phyloP scores from a whole-genome alignment of 2,113 vertebrate genomes.

The Callithrix jacchus region DNA sequence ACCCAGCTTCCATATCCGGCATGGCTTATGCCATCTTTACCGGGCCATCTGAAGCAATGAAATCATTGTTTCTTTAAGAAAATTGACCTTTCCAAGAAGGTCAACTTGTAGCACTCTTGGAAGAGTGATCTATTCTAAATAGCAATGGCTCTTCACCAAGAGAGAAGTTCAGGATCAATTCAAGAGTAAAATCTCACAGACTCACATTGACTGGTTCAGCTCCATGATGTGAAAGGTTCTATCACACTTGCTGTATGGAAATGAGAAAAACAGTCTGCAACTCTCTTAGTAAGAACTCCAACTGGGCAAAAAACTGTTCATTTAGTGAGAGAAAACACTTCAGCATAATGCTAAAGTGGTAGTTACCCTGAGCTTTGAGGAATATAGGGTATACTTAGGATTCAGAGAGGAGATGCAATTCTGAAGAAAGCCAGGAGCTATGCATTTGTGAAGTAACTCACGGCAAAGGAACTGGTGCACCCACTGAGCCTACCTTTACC shows the following conservation, averaged over 20 bases:
- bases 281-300: not conserved
- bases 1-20: not conserved
- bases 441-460: not conserved
- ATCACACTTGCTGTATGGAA: not conserved
- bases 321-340: not conserved
- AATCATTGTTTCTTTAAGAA: not conserved
- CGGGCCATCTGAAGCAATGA: not conserved
- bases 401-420: not conserved
- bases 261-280: not conserved
- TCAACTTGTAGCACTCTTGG: not conserved
- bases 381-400: not conserved
- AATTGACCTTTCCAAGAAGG: not conserved
- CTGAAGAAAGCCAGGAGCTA: conserved; percentile 12
- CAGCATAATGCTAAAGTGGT: not conserved
- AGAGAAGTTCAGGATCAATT: conserved; percentile 2
- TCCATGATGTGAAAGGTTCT: not conserved
- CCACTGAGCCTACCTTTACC: not conserved
- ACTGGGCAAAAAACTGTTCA: not conserved
- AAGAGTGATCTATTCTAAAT: conserved; percentile 2
- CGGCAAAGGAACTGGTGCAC: not conserved
- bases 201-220: not conserved
- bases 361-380: conserved; percentile 3
- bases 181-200: not conserved
- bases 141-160: not conserved
- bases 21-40: not conserved